These are phyloP conservation scores for Antrozous pallidus DNA, from an alignment of 2,797 vertebrate genomes.

Conservation along the genomic window DNA sequence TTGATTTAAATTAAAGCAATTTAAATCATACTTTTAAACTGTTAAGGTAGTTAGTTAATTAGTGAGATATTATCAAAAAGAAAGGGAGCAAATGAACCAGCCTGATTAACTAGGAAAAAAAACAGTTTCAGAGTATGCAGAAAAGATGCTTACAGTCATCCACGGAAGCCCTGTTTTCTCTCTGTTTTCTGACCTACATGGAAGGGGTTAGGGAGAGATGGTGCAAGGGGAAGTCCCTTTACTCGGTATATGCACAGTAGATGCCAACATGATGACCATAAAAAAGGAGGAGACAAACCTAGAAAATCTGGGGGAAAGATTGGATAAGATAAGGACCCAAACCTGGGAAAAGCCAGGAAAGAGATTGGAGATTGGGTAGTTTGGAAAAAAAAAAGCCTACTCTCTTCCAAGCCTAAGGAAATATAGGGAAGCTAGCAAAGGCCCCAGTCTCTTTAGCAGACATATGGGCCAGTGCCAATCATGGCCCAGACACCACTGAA, in stretches of 20 bases:
- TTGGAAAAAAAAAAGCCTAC: not conserved
- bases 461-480: not conserved
- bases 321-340: too few species aligned
- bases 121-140: not conserved
- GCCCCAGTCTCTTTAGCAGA: not conserved
- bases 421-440: not conserved
- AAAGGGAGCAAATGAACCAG: not conserved
- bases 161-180: not conserved
- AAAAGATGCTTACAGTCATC: not conserved
- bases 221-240: not conserved
- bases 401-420: not conserved
- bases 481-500: not conserved
- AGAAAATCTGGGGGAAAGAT: not conserved
- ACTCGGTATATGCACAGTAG: too few species aligned
- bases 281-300: not conserved
- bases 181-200: too few species aligned
- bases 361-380: not conserved
- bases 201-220: not conserved
- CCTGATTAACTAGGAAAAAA: not conserved
- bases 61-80: not conserved
- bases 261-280: not conserved
- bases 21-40: not conserved
- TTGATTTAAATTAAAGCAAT: not conserved
- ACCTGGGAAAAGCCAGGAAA: not conserved
- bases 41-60: not conserved